phyloP scores from a whole-genome alignment of 2,888 invertebrate species.

The Synergus gifuensis region DNA sequence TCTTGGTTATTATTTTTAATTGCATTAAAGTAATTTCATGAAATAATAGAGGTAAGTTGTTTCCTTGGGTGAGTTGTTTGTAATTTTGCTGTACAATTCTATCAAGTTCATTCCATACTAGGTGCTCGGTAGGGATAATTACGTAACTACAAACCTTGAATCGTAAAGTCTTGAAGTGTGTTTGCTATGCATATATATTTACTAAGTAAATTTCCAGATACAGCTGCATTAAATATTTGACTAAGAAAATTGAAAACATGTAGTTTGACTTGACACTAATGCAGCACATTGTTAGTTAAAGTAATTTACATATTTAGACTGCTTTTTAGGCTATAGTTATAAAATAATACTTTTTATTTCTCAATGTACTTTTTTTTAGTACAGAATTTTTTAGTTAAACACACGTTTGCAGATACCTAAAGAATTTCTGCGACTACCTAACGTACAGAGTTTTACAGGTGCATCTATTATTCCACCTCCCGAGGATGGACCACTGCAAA shows the following conservation, averaged over 20 bases:
- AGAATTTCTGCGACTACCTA: background rate
- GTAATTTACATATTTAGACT: background rate
- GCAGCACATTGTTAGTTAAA: background rate
- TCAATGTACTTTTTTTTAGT: no score
- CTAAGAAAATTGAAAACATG: background rate
- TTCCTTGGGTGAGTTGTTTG: background rate
- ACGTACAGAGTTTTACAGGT: background rate
- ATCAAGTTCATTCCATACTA: background rate
- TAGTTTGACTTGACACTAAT: background rate
- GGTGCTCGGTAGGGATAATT: background rate
- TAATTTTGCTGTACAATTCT: background rate
- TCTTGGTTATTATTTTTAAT: background rate
- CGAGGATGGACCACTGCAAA: background rate
- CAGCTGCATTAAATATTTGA: constrained; percentile 14
- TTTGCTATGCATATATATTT: background rate
- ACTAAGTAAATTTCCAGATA: background rate
- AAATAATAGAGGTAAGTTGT: background rate
- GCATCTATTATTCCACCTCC: background rate
- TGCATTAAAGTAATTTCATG: background rate
- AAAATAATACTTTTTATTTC: no score
- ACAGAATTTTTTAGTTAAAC: no score
- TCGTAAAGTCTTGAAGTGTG: background rate
- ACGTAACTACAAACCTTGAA: background rate
- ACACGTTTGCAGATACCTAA: background rate
- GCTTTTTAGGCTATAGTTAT: background rate